Evolutionary conservation across 1,140 invertebrate genomes (phyloP).

Genomic region (Harpegnathos saltator): DNA sequence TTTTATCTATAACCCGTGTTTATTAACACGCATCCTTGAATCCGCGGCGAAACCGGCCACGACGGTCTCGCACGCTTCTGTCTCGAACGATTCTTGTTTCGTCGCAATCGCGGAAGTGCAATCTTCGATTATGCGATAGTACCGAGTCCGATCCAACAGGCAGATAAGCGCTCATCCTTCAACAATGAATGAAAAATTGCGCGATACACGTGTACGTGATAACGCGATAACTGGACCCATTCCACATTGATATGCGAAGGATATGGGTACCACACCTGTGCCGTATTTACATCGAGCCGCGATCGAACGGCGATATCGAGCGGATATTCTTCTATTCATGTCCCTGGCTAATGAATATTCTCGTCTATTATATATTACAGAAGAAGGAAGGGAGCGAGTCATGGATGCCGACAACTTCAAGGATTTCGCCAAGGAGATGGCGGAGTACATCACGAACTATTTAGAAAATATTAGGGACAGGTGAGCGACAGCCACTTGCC

Average conservation of each 20-base stretch:
- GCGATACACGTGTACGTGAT: not conserved
- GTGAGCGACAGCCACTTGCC: constrained; percentile 82
- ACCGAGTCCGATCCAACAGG: too few relatives aligned
- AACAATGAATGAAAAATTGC: constrained; percentile 9
- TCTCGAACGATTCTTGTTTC: constrained; percentile 21
- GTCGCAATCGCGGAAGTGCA: constrained; percentile 24
- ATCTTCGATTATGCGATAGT: not conserved
- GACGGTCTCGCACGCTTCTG: not conserved
- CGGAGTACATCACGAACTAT: constrained; percentile 93
- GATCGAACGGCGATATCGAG: not conserved
- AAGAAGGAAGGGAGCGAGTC: constrained; percentile 46
- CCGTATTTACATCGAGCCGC: not conserved
- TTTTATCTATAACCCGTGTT: constrained; percentile 38
- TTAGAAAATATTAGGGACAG: constrained; percentile 93
- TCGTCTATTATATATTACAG: constrained; percentile 43
- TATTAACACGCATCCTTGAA: constrained; percentile 39
- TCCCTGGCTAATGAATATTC: too few relatives aligned
- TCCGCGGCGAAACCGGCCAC: constrained; percentile 4
- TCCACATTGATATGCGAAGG: constrained; percentile 6
- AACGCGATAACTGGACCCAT: not conserved
- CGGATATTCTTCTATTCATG: not conserved
- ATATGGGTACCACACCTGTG: not conserved
- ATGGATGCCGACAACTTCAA: constrained; percentile 93
- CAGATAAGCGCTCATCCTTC: not conserved
- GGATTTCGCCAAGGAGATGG: constrained; percentile 92